A percentile compares a stretch with the other conserved stretches of the same genome.
Evolutionary conservation across 2,797 vertebrate species (phyloP).

Genomic region (Apogon talboti): DNA sequence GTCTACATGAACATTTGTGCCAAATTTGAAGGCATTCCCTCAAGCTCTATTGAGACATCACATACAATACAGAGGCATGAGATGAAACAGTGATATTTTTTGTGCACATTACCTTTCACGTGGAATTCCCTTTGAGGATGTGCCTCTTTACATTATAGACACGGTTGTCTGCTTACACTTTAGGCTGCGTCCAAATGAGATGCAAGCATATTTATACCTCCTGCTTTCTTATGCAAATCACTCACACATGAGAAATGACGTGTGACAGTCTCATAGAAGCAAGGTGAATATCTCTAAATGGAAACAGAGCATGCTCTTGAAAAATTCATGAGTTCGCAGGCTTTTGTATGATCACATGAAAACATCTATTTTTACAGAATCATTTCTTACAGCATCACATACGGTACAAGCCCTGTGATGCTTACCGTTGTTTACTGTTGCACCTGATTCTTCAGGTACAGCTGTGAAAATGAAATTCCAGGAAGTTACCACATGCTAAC

Average conservation of each 20-base stretch:
- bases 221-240: slow-evolving; percentile 37
- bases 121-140: slow-evolving; percentile 1
- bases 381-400: not conserved
- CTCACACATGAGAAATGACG: slow-evolving; percentile 10
- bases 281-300: slow-evolving; percentile 39
- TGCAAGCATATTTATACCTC: not conserved
- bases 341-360: slow-evolving; percentile 17
- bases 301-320: slow-evolving; percentile 36
- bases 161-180: slow-evolving; percentile 1
- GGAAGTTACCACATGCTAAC: not conserved
- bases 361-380: slow-evolving; percentile 10
- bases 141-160: not conserved
- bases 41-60: too few species aligned
- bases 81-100: not conserved
- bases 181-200: slow-evolving; percentile 14
- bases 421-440: slow-evolving; percentile 4
- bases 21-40: too few species aligned
- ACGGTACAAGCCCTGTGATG: not conserved
- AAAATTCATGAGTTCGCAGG: slow-evolving; percentile 37
- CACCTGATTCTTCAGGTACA: not conserved
- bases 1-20: too few species aligned
- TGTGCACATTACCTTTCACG: not conserved
- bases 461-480: not conserved
- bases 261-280: slow-evolving; percentile 9
- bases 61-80: too few species aligned